These are phyloP conservation scores for Smittia aterrima DNA, from an alignment of 2,888 invertebrate species.

Conservation along the genomic window DNA sequence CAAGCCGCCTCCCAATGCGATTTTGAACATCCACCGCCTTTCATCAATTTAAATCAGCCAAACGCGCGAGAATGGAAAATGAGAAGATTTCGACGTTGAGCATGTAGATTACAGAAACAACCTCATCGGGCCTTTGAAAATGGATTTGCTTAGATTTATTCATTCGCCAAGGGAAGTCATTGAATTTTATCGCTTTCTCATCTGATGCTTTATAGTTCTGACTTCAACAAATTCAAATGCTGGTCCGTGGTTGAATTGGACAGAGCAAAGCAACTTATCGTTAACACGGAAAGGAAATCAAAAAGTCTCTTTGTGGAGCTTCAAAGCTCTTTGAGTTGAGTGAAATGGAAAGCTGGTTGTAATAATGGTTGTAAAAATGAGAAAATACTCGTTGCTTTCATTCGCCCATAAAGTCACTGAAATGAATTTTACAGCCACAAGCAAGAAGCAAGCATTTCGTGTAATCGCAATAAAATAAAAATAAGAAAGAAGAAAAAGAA, in stretches of 20 bases:
- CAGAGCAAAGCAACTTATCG: too few relatives aligned
- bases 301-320: background rate
- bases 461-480: conserved; percentile 21
- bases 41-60: background rate
- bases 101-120: background rate
- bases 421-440: conserved; percentile 26
- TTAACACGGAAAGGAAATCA: background rate
- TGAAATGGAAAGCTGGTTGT: background rate
- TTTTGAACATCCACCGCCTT: background rate
- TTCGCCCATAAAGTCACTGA: conserved; percentile 28
- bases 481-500: background rate
- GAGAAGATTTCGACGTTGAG: background rate
- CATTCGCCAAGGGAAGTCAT: background rate
- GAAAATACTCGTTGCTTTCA: too few relatives aligned
- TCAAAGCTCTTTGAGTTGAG: background rate
- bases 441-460: background rate
- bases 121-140: background rate
- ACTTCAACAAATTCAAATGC: background rate
- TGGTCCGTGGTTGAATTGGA: too few relatives aligned
- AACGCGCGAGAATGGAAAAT: background rate
- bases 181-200: background rate
- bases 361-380: too few relatives aligned
- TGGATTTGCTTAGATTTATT: background rate
- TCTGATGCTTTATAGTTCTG: background rate
- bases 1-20: background rate